A percentile compares a stretch with the other conserved stretches of the same genome.
Evolutionary conservation across 2,888 invertebrate genomes (phyloP).

Genomic region (Rhagophthalmus giganteus): DNA sequence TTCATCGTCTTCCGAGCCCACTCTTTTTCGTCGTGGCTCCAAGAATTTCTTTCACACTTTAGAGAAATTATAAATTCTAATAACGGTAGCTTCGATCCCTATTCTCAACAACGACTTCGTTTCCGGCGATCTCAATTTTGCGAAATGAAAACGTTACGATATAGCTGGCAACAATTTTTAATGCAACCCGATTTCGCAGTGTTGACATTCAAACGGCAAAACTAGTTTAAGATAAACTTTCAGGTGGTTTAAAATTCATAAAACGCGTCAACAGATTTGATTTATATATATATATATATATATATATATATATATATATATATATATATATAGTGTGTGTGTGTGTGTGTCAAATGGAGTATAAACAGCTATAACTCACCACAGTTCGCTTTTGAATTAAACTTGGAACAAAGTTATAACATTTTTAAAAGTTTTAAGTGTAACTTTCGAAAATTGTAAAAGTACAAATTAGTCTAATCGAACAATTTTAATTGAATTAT

Average conservation of each 20-base stretch:
- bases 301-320: too few relatives aligned
- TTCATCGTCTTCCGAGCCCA: slow-evolving; percentile 21
- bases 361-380: slow-evolving; percentile 18
- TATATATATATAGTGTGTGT: too few relatives aligned
- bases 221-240: slow-evolving; percentile 7
- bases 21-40: slow-evolving; percentile 1
- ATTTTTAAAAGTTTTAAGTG: slow-evolving; percentile 18
- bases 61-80: slow-evolving; percentile 4
- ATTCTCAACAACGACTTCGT: too few relatives aligned
- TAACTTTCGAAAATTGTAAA: neutral
- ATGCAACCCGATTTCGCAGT: too few relatives aligned
- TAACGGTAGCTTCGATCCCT: neutral
- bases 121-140: too few relatives aligned
- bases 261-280: slow-evolving; percentile 19
- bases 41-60: slow-evolving; percentile 12
- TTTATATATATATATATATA: slow-evolving; percentile 14
- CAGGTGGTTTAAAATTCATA: slow-evolving; percentile 20
- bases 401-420: slow-evolving; percentile 16
- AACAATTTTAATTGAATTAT: too few relatives aligned
- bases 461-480: too few relatives aligned
- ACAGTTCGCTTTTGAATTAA: slow-evolving; percentile 15
- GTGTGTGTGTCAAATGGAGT: slow-evolving; percentile 13
- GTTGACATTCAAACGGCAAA: neutral
- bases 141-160: too few relatives aligned
- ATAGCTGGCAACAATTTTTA: too few relatives aligned